Base-by-base conservation (phyloP, 2,113 vertebrate species). In the Corydoras maculifer region DNA sequence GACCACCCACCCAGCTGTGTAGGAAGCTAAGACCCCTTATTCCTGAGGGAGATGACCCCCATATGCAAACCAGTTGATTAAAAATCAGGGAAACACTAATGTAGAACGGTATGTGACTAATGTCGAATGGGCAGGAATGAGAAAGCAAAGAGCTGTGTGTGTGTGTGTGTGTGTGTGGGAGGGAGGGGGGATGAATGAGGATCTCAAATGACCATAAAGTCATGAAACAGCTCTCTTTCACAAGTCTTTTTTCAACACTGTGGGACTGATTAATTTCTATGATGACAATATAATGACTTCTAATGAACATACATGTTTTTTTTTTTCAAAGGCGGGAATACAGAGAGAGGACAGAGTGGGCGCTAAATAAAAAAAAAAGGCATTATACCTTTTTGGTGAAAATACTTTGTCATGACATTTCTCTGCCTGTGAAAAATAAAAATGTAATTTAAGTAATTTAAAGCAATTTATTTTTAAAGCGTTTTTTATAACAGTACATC, bases 21-120 rank as follows among this genome's bases (percentile, higher is more conserved):
- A 73, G 62, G 55, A 76, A 79, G 50, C 66, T 29, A 55, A 73
- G 66, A 43, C 77, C 77, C 65, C 11, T 57, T 15, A 58, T 69
- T 71, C 69, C 75, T 57, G 29, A 9, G 51, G 62, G 54, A 62
- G 49, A 11, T 78, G 74, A 76, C 77, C 75, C 66, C 79, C 70
- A 65, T 73, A 77, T 72, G 73, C 73, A 80, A 77, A 72, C 74
- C 66, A 68, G 72, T 80, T 75, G 65, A 80, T 81, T 81, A 79
- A 80, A 81, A 80, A 83, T 70, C 79, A 79, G 78, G 9, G 61
- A 71, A 69, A 75, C 75, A 58, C 68, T 75, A 67, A 78, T 55
- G 75, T 75, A 74, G 60, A 78, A 70, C 70, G 63, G 75, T 70
- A 78, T 80, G 77, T 62, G 13, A 59, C 59, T 72, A 74, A 57